Base-by-base conservation (phyloP, 2,888 invertebrate genomes). In the Phorcus lineatus region DNA sequence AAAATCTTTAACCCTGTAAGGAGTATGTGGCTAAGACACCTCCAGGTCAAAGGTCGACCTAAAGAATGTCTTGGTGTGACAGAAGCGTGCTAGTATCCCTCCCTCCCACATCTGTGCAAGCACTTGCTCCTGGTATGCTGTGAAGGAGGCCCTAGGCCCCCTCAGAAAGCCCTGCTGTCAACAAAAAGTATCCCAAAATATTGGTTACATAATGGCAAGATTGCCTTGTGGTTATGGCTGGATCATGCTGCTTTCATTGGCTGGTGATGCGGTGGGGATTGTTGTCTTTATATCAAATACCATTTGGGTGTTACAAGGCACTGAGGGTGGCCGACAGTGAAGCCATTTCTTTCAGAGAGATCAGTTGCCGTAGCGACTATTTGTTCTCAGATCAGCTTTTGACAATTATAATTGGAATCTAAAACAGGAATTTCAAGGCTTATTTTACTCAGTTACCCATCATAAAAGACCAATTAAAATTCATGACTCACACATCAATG, bases 231-330 rank as follows among this genome's bases (percentile, higher is more conserved):
- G 70, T 70, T 70, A 70, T 70, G 40, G 62, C 62, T 24, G 62
- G 62, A 31, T 40, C 36, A 36, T 36, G 70, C 36, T 70, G 70
- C 36, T 70, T 70, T 70, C 36, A 70, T 70, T 70, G 70, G 70
- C 40, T 40, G 28, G 40, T 19, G 19, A 40, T 40, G 28, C 19
- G 70, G 28, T 70, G 11, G 13, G 47, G 70, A 70, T 70, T 70
- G 36, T 70, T 70, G 28, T 70, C 70, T 70, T 70, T 70, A 70
- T 70, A 70, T 70, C 70, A 70, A 70, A 70, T 36, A 70, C 70
- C 36, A 36, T 70, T 70, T 70, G 70, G 70, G 6, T 40, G n/a
- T 24, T 70, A 19, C 36, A 36, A 31, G 19, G 36, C 70, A 70
- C 70, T 17, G 36, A 70, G 31, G 70, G 19, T 31, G 70, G 17